Evolutionary conservation across 23 tunicate species (phyloP), one percentile per base, ranked within the genome.

Genomic region (Clavelina lepadiformis): DNA sequence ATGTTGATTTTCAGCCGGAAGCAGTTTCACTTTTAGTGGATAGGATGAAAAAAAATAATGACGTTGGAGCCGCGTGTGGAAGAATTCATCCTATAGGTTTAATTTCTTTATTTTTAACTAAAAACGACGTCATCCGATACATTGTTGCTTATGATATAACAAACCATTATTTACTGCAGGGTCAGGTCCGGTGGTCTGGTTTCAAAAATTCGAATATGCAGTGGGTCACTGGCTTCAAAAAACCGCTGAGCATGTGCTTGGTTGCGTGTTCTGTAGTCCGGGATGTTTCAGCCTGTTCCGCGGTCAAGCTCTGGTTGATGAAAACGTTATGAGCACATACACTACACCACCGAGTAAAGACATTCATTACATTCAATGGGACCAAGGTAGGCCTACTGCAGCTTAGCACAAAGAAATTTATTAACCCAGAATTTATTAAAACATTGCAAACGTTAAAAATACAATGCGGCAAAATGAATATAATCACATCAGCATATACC

Each of bases 161-260:
- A n/a, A n/a, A n/a, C n/a, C n/a, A n/a, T n/a, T n/a, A n/a, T n/a
- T n/a, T n/a, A n/a, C 38, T 51, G 5, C 46, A 89, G 97, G 97
- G 27, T 45, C 68, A 38, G 96, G 99, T 1, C 94, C 96, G 38
- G 91, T 94, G 0, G 96, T 94, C 20, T 76, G 88, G 91, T 94
- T 86, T 29, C 99, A 94, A 67, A 86, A 89, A 58, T 94, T 94
- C 51, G 99, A 94, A 46, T 94, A 94, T 51, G 99, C 99, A 15
- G 99, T 94, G 31, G 99, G 99, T 18, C 99, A 94, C 79, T 94
- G 95, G 95, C 81, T 94, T 3, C 99, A 94, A 46, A 94, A 94
- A 61, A 94, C 99, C 18, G 85, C 99, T 19, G 99, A 94, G 61
- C 99, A 94, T 64, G 99, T 94, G 20, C 85, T 94, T n/a, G 99